A percentile compares a stretch with the other conserved stretches of the same genome.
Evolutionary conservation across 2,113 vertebrate genomes (phyloP).

Genomic region (Siphamia tubifer): DNA sequence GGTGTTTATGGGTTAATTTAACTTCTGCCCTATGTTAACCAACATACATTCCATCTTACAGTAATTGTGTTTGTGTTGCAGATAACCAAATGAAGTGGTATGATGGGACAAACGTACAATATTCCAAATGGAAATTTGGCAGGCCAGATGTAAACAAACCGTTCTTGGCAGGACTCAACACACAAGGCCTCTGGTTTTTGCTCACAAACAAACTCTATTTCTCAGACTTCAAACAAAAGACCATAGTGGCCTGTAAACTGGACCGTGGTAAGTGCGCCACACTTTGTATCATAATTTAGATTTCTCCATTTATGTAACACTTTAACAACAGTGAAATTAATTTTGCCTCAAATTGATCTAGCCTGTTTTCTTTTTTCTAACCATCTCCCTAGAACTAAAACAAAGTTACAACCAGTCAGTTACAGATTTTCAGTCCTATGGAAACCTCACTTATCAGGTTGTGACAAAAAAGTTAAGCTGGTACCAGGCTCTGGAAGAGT

Average conservation of each 20-base stretch:
- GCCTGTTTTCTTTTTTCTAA: neutral
- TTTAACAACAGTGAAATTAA: no score
- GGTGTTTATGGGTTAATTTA: no score
- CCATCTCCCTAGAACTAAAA: conserved; percentile 61
- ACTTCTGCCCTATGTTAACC: no score
- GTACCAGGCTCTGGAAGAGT: conserved; percentile 86
- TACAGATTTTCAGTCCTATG: conserved; percentile 66
- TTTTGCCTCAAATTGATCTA: neutral
- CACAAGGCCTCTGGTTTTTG: conserved; percentile 86
- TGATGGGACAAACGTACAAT: conserved; percentile 88
- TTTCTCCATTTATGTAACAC: neutral
- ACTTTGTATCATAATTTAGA: neutral
- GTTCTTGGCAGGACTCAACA: conserved; percentile 86
- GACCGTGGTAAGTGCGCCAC: conserved; percentile 82
- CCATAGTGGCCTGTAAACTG: conserved; percentile 91
- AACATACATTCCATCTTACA: neutral
- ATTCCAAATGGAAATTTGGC: conserved; percentile 88
- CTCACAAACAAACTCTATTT: conserved; percentile 52
- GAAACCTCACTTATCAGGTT: conserved; percentile 81
- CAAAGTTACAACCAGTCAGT: conserved; percentile 75
- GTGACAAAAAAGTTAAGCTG: conserved; percentile 84
- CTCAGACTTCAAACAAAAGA: conserved; percentile 80
- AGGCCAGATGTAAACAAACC: conserved; percentile 76
- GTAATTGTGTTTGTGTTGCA: conserved; percentile 52
- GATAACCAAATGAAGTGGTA: conserved; percentile 87